Evolutionary conservation across 2,888 invertebrate species (phyloP), one percentile per base, ranked within the genome.

Genomic region (Leucophenga montana): DNA sequence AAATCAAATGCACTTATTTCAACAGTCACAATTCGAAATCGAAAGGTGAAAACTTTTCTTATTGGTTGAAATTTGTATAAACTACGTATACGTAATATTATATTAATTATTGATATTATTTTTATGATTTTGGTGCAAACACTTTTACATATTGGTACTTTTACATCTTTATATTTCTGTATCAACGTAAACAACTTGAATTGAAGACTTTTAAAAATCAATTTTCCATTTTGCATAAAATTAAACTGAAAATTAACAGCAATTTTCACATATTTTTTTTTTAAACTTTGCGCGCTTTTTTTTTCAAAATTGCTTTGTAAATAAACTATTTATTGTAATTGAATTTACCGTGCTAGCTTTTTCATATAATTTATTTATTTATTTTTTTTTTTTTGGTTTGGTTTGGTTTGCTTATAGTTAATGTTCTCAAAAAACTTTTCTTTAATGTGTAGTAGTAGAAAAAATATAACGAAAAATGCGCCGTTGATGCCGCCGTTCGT

Each of bases 401-500:
- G 11, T 33, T 31, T 33, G 4, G n/a, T 31, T 59, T 56, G 13
- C 22, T 14, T 13, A 18, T 22, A 56, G 27, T 27, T 27, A 20
- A 22, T 13, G 56, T 56, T 56, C 27, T 20, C 1, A 56, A 22
- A 22, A 56, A 56, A 56, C 14, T 61, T 61, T 22, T 57, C 14
- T 22, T 57, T 22, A 39, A 39, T 11, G 8, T 73, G 71, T 72
- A 75, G 75, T 78, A 22, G 79, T 81, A 82, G 78, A 84, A 84
- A 77, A 78, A 76, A 78, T 81, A 78, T 85, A 76, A 39, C 39
- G 8, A 77, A 86, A 87, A 87, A 83, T 85, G 83, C 85, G 81
- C 77, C 81, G 85, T 84, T 85, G 85, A 86, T 86, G 82, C 79
- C 85, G 44, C 59, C 33, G 76, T 80, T 83, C 84, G 81, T 85